Evolutionary conservation across 2,888 invertebrate genomes (phyloP), one percentile per base, ranked within the genome.

Genomic region (Isoperla grammatica): DNA sequence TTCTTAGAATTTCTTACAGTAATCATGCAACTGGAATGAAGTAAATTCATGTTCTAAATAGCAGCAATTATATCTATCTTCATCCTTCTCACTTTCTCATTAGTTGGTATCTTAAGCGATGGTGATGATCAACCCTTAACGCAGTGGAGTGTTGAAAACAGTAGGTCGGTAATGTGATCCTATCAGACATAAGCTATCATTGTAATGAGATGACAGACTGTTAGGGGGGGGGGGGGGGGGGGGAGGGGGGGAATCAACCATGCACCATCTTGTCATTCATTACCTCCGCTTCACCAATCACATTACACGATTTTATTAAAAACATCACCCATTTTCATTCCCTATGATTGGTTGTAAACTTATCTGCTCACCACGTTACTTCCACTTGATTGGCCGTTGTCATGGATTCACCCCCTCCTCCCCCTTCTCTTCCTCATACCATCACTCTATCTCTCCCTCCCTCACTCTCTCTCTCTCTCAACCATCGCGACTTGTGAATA

Each of bases 351-450:
- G 65, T 62, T 63, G 63, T 62, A 62, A 63, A 65, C 62, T 65
- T 65, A 65, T 65, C 65, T 62, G 19, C 59, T 60, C 53, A 61
- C 63, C 57, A 48, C 57, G 63, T 63, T 63, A 61, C 54, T 65
- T 64, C 62, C 63, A 57, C 65, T 62, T 65, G 65, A 65, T 65
- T 65, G 62, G 65, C 58, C 61, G 65, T 65, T 39, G 39, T 62
- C 59, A 62, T 65, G 60, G 65, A 39, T 56, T 63, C 65, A 17
- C 8, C 39, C 37, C 53, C 37, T 29, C n/a, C 50, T 39, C 12
- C 12, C 17, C 37, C 15, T 6, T 8, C 29, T 8, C 29, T 8
- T 6, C 29, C 29, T 8, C 29, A 4, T 29, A n/a, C n/a, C n/a
- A n/a, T n/a, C n/a, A n/a, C n/a, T n/a, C n/a, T n/a, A n/a, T n/a